Base-by-base conservation (phyloP, 2,797 vertebrate species). In the Hoplostethus atlanticus region DNA sequence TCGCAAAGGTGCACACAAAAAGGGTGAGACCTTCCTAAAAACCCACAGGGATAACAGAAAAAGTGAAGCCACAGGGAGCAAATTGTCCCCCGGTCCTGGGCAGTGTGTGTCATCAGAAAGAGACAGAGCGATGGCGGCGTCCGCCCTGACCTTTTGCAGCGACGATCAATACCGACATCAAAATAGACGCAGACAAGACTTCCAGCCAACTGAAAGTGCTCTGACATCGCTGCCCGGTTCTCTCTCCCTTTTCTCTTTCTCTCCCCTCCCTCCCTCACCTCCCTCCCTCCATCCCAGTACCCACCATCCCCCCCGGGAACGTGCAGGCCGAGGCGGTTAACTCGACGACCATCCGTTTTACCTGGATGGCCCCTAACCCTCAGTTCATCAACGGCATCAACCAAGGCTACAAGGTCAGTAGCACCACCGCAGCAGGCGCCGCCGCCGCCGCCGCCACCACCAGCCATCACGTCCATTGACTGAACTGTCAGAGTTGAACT, bases 301-400 rank as follows among this genome's bases (percentile, higher is more conserved):
- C 98, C 53, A 99, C 98, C 0, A 97, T 98, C 64, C 95, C 97
- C 60, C 98, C 98, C 0, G 95, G 96, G 60, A 98, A 97, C 0
- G 97, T 98, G 78, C 96, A 97, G 38, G 93, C 93, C 0, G 97
- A 99, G 81, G 89, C 97, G 55, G 96, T 96, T 86, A 99, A 99
- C 87, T 99, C 98, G 30, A 99, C 97, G 0, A 93, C 97, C 5
- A 96, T 99, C 77, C 97, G 97, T 76, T 97, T 98, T 83, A 98
- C 96, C 74, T 99, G 98, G 98, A 96, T 91, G 1, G 97, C 97
- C 8, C 97, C 97, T 15, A 99, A 97, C 88, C 98, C 98, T 12
- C 97, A 99, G 93, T 99, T 99, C 94, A 97, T 99, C 94, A 99
- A 99, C 0, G 98, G 98, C 80, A 98, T 99, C 94, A 99, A 99